Conservation (phyloP, 1,140 invertebrate species). For the Fopius arisanus region DNA sequence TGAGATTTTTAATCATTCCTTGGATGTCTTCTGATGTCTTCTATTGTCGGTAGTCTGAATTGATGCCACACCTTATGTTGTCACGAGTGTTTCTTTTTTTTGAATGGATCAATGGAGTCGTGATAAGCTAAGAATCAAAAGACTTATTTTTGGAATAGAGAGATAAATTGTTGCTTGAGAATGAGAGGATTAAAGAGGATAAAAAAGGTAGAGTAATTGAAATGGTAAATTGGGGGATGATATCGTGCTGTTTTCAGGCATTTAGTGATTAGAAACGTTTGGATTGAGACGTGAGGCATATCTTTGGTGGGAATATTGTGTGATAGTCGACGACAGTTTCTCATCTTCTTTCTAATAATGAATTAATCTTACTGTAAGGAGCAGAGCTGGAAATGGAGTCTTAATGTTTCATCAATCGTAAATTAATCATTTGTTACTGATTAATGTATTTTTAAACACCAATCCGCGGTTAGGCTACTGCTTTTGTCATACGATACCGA, state of each 20-base stretch:
- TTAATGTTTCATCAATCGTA: too few species aligned
- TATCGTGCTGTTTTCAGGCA: neutral
- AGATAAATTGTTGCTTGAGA: neutral
- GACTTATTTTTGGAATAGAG: neutral
- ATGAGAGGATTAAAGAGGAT: neutral
- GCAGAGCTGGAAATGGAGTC: neutral
- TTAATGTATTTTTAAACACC: neutral
- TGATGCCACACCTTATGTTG: too few species aligned
- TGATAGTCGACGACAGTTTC: constrained; percentile 24
- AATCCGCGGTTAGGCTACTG: neutral
- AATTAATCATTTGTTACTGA: neutral
- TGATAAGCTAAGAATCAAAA: neutral
- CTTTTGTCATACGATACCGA: neutral
- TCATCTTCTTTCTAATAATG: constrained; percentile 1
- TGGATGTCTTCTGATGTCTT: too few species aligned
- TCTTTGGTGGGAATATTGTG: constrained; percentile 5
- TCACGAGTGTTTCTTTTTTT: too few species aligned
- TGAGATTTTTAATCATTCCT: neutral
- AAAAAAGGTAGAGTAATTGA: constrained; percentile 1
- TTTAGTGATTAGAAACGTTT: constrained; percentile 20
- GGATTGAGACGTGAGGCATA: constrained; percentile 11
- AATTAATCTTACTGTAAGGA: constrained; percentile 17
- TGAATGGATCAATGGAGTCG: too few species aligned
- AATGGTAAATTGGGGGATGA: neutral
- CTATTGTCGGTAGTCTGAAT: too few species aligned